Percentiles rank a stretch among this genome's conserved stretches.
These are phyloP conservation scores for Tetranychus piercei DNA, from an alignment of 2,888 invertebrate species.

Conservation along the genomic window DNA sequence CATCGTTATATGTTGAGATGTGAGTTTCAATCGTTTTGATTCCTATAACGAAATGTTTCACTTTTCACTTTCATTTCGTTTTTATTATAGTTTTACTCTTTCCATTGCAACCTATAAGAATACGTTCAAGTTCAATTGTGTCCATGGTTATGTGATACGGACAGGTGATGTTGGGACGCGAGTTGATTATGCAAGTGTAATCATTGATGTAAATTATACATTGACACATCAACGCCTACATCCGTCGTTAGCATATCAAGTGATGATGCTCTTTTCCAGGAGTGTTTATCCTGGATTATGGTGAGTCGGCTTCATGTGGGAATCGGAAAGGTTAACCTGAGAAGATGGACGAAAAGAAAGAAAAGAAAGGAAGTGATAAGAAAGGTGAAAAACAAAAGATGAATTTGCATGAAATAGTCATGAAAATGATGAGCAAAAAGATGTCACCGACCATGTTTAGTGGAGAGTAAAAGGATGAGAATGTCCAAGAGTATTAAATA, in stretches of 20 bases:
- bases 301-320: not conserved
- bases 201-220: not conserved
- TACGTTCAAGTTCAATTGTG: too few species aligned
- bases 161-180: not conserved
- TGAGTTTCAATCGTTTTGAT: too few species aligned
- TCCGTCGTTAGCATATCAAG: not conserved
- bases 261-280: not conserved
- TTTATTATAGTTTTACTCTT: too few species aligned
- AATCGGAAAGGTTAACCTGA: not conserved
- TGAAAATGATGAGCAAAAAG: too few species aligned
- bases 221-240: not conserved
- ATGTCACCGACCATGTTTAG: too few species aligned
- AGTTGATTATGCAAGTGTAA: not conserved
- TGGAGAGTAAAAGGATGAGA: too few species aligned
- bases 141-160: not conserved
- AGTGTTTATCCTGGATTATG: not conserved
- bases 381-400: not conserved
- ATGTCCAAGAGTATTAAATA: too few species aligned
- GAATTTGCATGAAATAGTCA: not conserved
- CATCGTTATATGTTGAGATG: too few species aligned
- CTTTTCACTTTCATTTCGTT: too few species aligned
- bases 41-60: too few species aligned
- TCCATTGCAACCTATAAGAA: too few species aligned
- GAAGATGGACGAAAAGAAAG: not conserved
- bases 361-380: not conserved